Evolutionary conservation across 2,888 invertebrate species (phyloP), one percentile per base, ranked within the genome.

Genomic region (Petrolisthes manimaculis): DNA sequence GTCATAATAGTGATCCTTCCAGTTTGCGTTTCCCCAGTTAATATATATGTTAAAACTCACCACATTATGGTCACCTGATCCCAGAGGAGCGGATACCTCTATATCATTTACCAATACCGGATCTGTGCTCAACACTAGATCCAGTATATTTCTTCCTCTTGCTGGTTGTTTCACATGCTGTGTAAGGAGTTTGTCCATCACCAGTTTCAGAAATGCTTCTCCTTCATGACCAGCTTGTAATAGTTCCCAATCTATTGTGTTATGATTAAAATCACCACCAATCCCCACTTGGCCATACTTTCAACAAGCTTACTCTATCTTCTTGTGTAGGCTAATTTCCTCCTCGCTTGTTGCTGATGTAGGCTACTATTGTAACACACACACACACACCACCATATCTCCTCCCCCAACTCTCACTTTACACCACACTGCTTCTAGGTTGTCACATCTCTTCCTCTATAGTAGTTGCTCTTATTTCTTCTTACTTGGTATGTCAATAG

Each of bases 91-190:
- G 3, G 71, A n/a, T 71, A 71, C 71, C 71, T 71, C 8, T 6
- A 71, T 71, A 8, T 71, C 6, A 71, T n/a, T 71, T 4, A 71
- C 71, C 21, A 71, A 21, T 71, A 71, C 71, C 6, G 71, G 71
- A 71, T 71, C 71, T n/a, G 71, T n/a, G 71, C 71, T 71, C 71
- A 71, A n/a, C 8, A 71, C 71, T n/a, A 71, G 6, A 21, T 71
- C 71, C 14, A 71, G 4, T n/a, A 71, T 71, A 71, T 71, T 3
- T 21, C 21, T 71, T 71, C 71, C 5, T 61, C 67, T 61, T 61
- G 67, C 4, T 61, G 67, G 67, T 18, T 61, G 67, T 61, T 18
- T 61, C 4, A 61, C 67, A 4, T 61, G 67, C 4, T 4, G 3
- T 3, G n/a, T n/a, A n/a, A n/a, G n/a, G n/a, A n/a, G n/a, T n/a